A percentile compares a stretch with the other conserved stretches of the same genome.
These are phyloP conservation scores for Pseudeuparius sepicola DNA, from an alignment of 2,888 invertebrate genomes.

Conservation along the genomic window DNA sequence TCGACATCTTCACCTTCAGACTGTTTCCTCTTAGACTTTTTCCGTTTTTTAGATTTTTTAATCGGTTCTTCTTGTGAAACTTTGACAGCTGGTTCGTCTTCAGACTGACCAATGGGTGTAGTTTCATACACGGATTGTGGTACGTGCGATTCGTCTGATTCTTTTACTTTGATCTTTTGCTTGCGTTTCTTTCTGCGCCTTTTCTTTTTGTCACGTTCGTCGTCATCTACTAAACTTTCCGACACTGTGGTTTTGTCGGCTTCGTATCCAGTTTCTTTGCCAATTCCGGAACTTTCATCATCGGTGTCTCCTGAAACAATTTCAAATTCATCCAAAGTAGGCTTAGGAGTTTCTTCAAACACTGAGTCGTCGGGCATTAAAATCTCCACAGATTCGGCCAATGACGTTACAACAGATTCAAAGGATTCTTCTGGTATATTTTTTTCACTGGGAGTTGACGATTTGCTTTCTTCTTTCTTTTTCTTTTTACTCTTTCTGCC, in stretches of 20 bases:
- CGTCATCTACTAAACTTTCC: slow-evolving; percentile 43
- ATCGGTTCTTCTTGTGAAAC: slow-evolving; percentile 26
- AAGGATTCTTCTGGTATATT: slow-evolving; percentile 27
- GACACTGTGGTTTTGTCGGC: slow-evolving; percentile 55
- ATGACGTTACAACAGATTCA: slow-evolving; percentile 39
- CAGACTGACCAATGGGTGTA: slow-evolving; percentile 33
- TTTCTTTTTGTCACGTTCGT: slow-evolving; percentile 38
- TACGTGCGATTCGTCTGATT: slow-evolving; percentile 41
- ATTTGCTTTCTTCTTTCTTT: slow-evolving; percentile 46
- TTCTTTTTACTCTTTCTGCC: slow-evolving; percentile 51
- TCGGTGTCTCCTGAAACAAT: slow-evolving; percentile 24
- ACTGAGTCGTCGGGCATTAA: slow-evolving; percentile 40
- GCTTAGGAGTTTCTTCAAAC: slow-evolving; percentile 43
- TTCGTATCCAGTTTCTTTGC: slow-evolving; percentile 61
- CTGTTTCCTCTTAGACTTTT: slow-evolving; percentile 33
- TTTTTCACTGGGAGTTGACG: slow-evolving; percentile 24
- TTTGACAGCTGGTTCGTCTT: slow-evolving; percentile 33
- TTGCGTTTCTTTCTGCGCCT: slow-evolving; percentile 37
- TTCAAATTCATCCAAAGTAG: slow-evolving; percentile 40
- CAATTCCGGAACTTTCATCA: slow-evolving; percentile 35
- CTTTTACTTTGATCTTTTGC: slow-evolving; percentile 43
- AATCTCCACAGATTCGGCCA: slow-evolving; percentile 47
- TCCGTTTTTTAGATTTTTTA: slow-evolving; percentile 36
- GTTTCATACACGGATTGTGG: slow-evolving; percentile 42
- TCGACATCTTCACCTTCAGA: slow-evolving; percentile 22